Percentiles rank a stretch among this genome's conserved stretches.
Evolutionary conservation across 2,888 invertebrate genomes (phyloP).

Genomic region (Drosophila infuscata): DNA sequence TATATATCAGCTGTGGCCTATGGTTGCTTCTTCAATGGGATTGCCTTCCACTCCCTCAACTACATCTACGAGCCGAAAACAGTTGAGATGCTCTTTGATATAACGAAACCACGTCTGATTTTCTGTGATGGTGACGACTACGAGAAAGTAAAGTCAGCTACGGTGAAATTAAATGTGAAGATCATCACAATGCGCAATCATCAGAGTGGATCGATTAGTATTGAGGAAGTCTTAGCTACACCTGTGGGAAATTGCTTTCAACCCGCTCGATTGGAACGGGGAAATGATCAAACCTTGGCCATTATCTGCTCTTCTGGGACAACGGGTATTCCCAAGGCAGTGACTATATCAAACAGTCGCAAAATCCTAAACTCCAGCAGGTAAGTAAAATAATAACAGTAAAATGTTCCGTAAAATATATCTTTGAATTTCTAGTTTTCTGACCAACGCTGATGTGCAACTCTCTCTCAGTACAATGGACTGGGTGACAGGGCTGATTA

Average conservation of each 20-base stretch:
- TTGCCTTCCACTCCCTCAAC: constrained; percentile 69
- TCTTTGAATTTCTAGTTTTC: no score
- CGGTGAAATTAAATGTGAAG: constrained; percentile 26
- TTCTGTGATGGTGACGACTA: constrained; percentile 71
- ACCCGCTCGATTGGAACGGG: constrained; percentile 65
- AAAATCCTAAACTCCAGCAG: constrained; percentile 28
- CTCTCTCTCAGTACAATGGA: neutral
- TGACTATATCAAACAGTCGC: constrained; percentile 58
- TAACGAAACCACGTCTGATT: constrained; percentile 66
- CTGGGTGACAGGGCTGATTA: neutral
- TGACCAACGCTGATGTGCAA: no score
- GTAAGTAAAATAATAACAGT: constrained; percentile 33
- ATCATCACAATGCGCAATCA: constrained; percentile 65
- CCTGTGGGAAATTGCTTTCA: constrained; percentile 36
- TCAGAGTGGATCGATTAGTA: constrained; percentile 30
- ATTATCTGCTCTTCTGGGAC: constrained; percentile 83
- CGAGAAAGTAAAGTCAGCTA: constrained; percentile 47
- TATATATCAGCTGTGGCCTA: constrained; percentile 69
- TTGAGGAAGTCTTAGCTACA: constrained; percentile 46
- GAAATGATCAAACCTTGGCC: constrained; percentile 73
- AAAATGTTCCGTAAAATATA: no score
- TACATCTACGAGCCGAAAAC: constrained; percentile 54
- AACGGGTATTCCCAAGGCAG: constrained; percentile 79
- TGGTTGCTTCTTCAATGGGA: constrained; percentile 73
- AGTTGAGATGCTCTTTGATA: constrained; percentile 52